phyloP scores from a whole-genome alignment of 2,888 invertebrate species.

The Teleiodes luculella region DNA sequence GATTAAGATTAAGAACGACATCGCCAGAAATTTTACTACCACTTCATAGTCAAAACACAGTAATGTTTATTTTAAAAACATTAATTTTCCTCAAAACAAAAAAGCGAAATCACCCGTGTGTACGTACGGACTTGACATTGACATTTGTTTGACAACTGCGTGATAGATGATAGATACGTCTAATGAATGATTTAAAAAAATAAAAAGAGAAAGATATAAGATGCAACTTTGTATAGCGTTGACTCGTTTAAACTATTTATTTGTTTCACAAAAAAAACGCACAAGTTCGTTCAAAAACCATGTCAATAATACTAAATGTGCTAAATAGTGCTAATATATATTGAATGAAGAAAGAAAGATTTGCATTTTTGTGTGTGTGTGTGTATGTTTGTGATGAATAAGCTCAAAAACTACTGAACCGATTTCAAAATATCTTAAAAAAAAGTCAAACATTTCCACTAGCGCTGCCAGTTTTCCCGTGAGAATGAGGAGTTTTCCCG shows the following conservation, averaged over 20 bases:
- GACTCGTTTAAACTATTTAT: not conserved
- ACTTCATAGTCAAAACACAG: constrained; percentile 26
- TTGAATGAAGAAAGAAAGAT: too few species aligned
- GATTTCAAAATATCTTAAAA: too few species aligned
- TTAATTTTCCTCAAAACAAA: not conserved
- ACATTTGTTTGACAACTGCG: constrained; percentile 17
- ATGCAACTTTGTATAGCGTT: not conserved
- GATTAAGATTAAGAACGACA: constrained; percentile 47
- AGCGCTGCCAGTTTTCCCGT: too few species aligned
- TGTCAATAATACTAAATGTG: too few species aligned
- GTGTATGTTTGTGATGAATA: too few species aligned
- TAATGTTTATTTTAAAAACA: constrained; percentile 38
- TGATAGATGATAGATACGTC: not conserved
- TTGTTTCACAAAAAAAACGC: not conserved
- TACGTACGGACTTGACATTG: too few species aligned
- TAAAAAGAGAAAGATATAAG: not conserved
- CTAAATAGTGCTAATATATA: too few species aligned
- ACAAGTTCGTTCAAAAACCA: too few species aligned
- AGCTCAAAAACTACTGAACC: too few species aligned
- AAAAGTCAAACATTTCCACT: too few species aligned
- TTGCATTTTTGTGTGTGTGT: too few species aligned
- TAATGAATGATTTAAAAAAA: not conserved
- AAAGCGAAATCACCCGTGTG: not conserved
- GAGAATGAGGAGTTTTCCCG: too few species aligned
- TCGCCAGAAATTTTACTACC: constrained; percentile 31